These are phyloP conservation scores for Hydriomena furcata DNA, from an alignment of 2,888 invertebrate species.

Conservation along the genomic window DNA sequence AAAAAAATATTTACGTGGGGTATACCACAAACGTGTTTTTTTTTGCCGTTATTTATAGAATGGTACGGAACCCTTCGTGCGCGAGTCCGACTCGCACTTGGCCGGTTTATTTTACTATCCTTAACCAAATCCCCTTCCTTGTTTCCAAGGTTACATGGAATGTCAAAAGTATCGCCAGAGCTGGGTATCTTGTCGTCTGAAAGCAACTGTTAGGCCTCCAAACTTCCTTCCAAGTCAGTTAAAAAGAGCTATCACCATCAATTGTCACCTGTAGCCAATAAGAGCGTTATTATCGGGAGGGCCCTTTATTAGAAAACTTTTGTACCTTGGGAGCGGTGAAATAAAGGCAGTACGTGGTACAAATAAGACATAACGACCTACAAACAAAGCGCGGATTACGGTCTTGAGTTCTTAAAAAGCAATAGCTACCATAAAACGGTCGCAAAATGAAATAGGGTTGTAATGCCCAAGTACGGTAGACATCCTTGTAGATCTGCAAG, in stretches of 20 bases:
- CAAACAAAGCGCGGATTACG: conserved; percentile 43
- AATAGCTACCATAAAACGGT: not conserved
- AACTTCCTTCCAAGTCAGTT: conserved; percentile 65
- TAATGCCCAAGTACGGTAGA: no score
- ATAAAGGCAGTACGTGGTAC: conserved; percentile 76
- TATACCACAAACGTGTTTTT: no score
- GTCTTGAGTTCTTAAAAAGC: conserved; percentile 7
- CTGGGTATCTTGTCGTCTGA: not conserved
- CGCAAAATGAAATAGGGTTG: no score
- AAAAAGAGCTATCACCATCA: conserved; percentile 77
- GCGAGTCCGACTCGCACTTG: no score
- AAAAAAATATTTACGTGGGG: no score
- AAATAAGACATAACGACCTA: conserved; percentile 75
- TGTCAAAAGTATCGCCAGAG: no score
- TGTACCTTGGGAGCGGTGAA: conserved; percentile 62
- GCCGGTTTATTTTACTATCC: no score
- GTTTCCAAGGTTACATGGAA: no score
- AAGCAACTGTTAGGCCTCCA: conserved; percentile 32
- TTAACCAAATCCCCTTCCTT: no score
- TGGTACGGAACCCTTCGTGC: no score
- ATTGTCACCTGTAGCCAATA: conserved; percentile 81
- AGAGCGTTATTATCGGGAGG: conserved; percentile 71
- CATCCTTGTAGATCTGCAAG: no score
- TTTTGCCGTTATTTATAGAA: no score
- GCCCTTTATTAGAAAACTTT: conserved; percentile 82